Percentiles rank a stretch among this genome's conserved stretches.
phyloP scores from a whole-genome alignment of 2,797 vertebrate species.

The Phrynocephalus forsythii region DNA sequence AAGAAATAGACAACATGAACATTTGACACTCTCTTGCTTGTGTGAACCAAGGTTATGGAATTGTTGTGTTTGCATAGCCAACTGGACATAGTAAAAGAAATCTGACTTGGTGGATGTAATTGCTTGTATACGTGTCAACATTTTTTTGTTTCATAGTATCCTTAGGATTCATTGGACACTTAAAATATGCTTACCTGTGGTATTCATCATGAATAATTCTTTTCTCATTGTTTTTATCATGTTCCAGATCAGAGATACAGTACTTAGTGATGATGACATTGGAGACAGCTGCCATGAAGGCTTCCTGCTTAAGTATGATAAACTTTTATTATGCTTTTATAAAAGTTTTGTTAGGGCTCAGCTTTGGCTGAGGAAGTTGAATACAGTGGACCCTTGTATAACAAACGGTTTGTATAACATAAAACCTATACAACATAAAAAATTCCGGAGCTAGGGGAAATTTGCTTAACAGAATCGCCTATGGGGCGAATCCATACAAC shows the following conservation, averaged over 20 bases:
- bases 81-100: not conserved
- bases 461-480: no score
- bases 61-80: not conserved
- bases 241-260: slow-evolving; percentile 92
- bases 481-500: no score
- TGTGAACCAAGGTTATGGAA: not conserved
- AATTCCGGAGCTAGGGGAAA: no score
- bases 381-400: no score
- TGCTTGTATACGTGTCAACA: not conserved
- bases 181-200: not conserved
- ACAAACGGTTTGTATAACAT: no score
- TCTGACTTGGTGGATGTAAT: not conserved
- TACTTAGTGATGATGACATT: slow-evolving; percentile 97
- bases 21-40: not conserved
- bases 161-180: not conserved
- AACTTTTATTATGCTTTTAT: slow-evolving; percentile 40
- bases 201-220: slow-evolving; percentile 41
- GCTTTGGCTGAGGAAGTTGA: not conserved
- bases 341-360: slow-evolving; percentile 12
- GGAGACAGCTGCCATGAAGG: slow-evolving; percentile 98
- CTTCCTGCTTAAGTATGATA: slow-evolving; percentile 95
- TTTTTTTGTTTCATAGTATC: not conserved
- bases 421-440: no score
- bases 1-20: not conserved
- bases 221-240: slow-evolving; percentile 40